Evolutionary conservation across 2,888 invertebrate species (phyloP).

Genomic region (Ectemnius continuus): DNA sequence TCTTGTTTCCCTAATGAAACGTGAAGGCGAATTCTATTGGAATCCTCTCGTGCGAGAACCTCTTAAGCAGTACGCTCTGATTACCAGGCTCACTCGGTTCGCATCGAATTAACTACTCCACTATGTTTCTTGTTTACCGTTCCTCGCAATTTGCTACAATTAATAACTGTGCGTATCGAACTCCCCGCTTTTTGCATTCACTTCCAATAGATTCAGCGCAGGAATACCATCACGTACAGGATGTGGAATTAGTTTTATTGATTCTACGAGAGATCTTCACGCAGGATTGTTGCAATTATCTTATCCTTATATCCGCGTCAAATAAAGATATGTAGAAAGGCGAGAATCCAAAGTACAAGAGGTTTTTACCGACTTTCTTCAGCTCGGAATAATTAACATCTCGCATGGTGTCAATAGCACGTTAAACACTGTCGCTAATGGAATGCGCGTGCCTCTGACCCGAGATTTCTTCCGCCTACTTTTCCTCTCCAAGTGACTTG

Average conservation of each 20-base stretch:
- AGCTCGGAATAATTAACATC: slow-evolving; percentile 21
- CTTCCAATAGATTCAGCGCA: too few species aligned
- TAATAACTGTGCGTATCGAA: not conserved
- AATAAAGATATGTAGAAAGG: too few species aligned
- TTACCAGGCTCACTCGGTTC: slow-evolving; percentile 14
- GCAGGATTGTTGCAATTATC: too few species aligned
- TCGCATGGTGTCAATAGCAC: slow-evolving; percentile 15
- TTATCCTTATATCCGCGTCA: too few species aligned
- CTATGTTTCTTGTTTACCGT: slow-evolving; percentile 10
- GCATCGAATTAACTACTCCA: not conserved
- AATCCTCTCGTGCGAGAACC: slow-evolving; percentile 18
- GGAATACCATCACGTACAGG: too few species aligned
- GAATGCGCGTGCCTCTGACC: slow-evolving; percentile 18
- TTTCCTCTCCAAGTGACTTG: not conserved
- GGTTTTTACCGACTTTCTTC: slow-evolving; percentile 26
- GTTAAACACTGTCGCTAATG: slow-evolving; percentile 20
- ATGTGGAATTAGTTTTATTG: too few species aligned
- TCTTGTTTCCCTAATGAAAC: slow-evolving; percentile 40
- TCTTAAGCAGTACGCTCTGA: slow-evolving; percentile 39
- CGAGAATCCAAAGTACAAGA: too few species aligned
- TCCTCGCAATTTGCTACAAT: not conserved
- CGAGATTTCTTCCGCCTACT: slow-evolving; percentile 28
- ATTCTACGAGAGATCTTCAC: too few species aligned
- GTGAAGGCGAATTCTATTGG: slow-evolving; percentile 43
- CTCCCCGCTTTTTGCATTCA: not conserved